A percentile compares a stretch with the other conserved stretches of the same genome.
Evolutionary conservation across 2,888 invertebrate species (phyloP).

Genomic region (Disparrhopalites patrizii): DNA sequence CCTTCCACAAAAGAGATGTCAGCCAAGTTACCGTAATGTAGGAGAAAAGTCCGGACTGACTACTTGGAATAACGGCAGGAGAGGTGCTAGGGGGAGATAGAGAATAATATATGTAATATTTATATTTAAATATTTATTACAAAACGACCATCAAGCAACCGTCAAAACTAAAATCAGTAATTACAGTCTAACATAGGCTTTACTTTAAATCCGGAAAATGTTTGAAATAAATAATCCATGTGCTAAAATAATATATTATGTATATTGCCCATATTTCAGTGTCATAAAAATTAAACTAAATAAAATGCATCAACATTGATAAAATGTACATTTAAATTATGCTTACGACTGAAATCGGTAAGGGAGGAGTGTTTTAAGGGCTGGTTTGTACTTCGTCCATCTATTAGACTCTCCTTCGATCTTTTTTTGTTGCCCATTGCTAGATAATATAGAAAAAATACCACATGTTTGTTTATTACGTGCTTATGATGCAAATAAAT

Average conservation of each 20-base stretch:
- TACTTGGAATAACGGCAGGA: conserved; percentile 43
- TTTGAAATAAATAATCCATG: too few relatives aligned
- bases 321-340: too few relatives aligned
- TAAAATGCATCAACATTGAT: too few relatives aligned
- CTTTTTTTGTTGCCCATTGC: conserved; percentile 18
- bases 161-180: conserved; percentile 2
- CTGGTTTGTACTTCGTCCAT: conserved; percentile 34
- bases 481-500: not conserved
- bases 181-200: not conserved
- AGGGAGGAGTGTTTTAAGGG: conserved; percentile 38
- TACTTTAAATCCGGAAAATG: too few relatives aligned
- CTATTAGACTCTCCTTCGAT: not conserved
- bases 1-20: conserved; percentile 52
- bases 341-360: conserved; percentile 26
- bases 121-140: too few relatives aligned
- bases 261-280: too few relatives aligned
- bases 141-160: too few relatives aligned
- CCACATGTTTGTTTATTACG: not conserved
- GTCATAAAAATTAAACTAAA: too few relatives aligned
- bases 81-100: too few relatives aligned
- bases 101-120: too few relatives aligned
- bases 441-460: not conserved
- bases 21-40: conserved; percentile 53
- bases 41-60: conserved; percentile 51
- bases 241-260: too few relatives aligned